A percentile compares a stretch with the other conserved stretches of the same genome.
Evolutionary conservation across 2,113 vertebrate species (phyloP).

Genomic region (Verasper variegatus): DNA sequence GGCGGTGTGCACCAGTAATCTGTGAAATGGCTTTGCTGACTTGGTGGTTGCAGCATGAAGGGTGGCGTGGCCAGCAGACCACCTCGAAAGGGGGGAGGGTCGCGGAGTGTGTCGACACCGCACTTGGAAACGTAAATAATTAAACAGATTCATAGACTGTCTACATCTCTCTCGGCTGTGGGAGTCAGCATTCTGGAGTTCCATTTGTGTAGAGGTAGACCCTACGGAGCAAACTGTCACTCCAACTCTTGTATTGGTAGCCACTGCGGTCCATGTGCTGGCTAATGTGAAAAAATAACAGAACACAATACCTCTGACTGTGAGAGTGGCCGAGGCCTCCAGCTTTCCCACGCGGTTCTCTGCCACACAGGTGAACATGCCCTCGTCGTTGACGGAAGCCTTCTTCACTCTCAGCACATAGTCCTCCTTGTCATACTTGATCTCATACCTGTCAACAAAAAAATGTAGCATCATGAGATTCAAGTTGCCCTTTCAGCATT

Average conservation of each 20-base stretch:
- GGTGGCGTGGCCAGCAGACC: conserved; percentile 57
- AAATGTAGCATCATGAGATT: conserved; percentile 5
- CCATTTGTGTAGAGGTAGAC: conserved; percentile 7
- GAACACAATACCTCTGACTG: conserved; percentile 88
- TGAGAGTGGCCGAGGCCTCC: conserved; percentile 93
- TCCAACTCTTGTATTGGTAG: conserved; percentile 19
- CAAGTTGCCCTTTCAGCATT: conserved; percentile 1
- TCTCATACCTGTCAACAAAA: conserved; percentile 88
- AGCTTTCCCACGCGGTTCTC: conserved; percentile 97
- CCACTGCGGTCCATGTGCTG: background rate
- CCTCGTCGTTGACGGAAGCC: conserved; percentile 88
- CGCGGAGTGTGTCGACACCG: conserved; percentile 49
- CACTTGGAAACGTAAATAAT: conserved; percentile 81
- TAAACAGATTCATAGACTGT: conserved; percentile 74
- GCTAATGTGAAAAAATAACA: background rate
- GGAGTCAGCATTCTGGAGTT: conserved; percentile 39
- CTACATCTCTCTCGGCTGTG: conserved; percentile 38
- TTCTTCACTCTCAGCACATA: conserved; percentile 95
- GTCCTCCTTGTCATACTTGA: conserved; percentile 97
- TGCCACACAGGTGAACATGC: conserved; percentile 91
- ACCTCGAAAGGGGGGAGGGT: conserved; percentile 23
- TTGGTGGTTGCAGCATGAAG: conserved; percentile 74
- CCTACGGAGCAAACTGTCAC: conserved; percentile 22
- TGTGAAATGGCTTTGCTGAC: conserved; percentile 88
- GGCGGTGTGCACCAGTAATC: conserved; percentile 86